Evolutionary conservation across 2,888 invertebrate species (phyloP).

Genomic region (Cataglyphis cursor): DNA sequence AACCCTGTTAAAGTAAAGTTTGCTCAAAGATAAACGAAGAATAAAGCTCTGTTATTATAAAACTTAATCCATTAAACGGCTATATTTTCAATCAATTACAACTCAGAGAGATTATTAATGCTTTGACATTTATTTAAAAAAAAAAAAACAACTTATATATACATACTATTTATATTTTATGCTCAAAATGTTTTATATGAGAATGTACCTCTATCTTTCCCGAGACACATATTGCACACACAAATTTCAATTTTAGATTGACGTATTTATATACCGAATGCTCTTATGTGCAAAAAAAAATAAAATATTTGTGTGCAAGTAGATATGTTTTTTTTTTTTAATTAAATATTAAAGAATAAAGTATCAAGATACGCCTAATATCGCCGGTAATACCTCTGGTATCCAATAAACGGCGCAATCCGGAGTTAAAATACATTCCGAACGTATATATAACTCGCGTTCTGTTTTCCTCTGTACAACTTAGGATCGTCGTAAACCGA

Average conservation of each 20-base stretch:
- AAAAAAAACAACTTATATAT: background rate
- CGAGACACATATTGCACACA: background rate
- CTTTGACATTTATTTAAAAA: conserved; percentile 10
- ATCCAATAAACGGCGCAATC: conserved; percentile 68
- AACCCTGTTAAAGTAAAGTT: conserved; percentile 48
- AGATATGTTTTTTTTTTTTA: too few relatives aligned
- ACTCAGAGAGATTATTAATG: conserved; percentile 21
- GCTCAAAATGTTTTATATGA: background rate
- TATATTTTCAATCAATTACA: conserved; percentile 23
- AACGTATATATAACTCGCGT: background rate
- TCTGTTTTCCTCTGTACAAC: background rate
- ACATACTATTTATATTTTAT: background rate
- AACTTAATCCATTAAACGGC: conserved; percentile 43
- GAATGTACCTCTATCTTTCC: background rate
- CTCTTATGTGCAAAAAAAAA: background rate
- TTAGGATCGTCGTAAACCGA: background rate
- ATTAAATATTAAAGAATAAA: conserved; percentile 58
- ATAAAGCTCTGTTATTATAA: conserved; percentile 47
- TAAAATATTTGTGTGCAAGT: background rate
- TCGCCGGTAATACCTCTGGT: conserved; percentile 67
- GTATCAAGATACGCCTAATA: conserved; percentile 46
- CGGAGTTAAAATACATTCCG: conserved; percentile 32
- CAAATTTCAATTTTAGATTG: background rate
- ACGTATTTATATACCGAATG: background rate
- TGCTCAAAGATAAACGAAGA: conserved; percentile 32